Evolutionary conservation across 2,113 vertebrate genomes (phyloP).

Genomic region (Paracanthobrama guichenoti): DNA sequence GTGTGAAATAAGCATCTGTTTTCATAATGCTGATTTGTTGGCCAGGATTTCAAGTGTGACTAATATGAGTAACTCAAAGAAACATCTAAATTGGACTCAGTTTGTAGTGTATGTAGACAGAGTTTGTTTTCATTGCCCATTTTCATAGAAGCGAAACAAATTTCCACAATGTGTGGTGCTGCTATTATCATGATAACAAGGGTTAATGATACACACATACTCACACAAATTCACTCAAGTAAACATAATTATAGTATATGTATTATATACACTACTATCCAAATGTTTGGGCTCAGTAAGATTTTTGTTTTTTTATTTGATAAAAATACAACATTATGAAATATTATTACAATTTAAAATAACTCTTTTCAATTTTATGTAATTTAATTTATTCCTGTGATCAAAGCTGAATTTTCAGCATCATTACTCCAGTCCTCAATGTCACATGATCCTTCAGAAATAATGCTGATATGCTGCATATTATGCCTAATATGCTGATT

Average conservation of each 20-base stretch:
- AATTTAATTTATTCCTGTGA: no score
- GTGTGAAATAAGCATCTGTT: neutral
- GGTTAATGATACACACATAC: neutral
- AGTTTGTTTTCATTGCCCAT: neutral
- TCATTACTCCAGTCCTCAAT: neutral
- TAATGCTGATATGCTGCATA: neutral
- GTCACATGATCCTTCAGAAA: neutral
- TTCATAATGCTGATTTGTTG: conserved; percentile 1
- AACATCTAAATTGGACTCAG: neutral
- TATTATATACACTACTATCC: neutral
- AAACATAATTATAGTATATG: neutral
- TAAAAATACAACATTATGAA: no score
- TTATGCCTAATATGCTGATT: neutral
- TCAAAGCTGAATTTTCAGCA: neutral
- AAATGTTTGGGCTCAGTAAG: neutral
- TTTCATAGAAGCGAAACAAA: neutral
- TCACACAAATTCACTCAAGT: neutral
- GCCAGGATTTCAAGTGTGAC: neutral
- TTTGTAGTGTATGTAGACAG: neutral
- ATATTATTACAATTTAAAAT: no score
- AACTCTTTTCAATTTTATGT: no score
- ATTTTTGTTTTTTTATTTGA: no score
- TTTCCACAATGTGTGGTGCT: neutral
- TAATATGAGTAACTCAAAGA: neutral
- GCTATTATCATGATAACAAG: neutral